Evolutionary conservation across 2,888 invertebrate genomes (phyloP), one percentile per base, ranked within the genome.

Genomic region (Epiblema foenella): DNA sequence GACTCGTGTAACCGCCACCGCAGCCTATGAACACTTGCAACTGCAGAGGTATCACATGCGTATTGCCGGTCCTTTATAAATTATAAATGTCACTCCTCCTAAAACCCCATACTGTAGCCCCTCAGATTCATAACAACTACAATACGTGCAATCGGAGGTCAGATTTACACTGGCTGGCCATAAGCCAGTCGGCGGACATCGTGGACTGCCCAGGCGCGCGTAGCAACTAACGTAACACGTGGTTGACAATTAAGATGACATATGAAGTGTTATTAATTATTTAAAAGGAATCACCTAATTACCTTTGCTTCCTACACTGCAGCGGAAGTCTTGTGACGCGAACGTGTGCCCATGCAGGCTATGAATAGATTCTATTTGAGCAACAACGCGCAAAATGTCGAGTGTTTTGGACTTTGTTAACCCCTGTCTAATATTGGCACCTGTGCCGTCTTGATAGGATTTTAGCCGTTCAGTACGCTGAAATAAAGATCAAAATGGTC

Each of bases 291-390:
- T 77, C 72, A 72, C 68, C 73, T 75, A 75, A 77, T 75, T 74
- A 72, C 63, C n/a, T 39, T 51, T 37, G 69, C 69, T 74, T 69
- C 69, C 68, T 73, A 62, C 68, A 68, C 24, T 69, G 73, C 73
- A 74, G 51, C 72, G 75, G 73, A 75, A 74, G 68, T 69, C 52
- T 42, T 49, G 72, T 74, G 74, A 73, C 75, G 75, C 64, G 72
- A 74, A 72, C 73, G 68, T 69, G 65, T 69, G 60, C 46, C 56
- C 68, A 62, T 63, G 71, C 70, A 71, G n/a, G 77, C 78, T 77
- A 74, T 79, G 80, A 80, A 79, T 76, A 77, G 72, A 73, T 57
- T 52, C 57, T 71, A 67, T 72, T 72, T 73, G 56, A 69, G 60
- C 67, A 54, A 67, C 37, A 67, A 71, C 71, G 70, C 66, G 70